phyloP scores from a whole-genome alignment of 2,888 invertebrate genomes.

The Anoplius nigerrimus region DNA sequence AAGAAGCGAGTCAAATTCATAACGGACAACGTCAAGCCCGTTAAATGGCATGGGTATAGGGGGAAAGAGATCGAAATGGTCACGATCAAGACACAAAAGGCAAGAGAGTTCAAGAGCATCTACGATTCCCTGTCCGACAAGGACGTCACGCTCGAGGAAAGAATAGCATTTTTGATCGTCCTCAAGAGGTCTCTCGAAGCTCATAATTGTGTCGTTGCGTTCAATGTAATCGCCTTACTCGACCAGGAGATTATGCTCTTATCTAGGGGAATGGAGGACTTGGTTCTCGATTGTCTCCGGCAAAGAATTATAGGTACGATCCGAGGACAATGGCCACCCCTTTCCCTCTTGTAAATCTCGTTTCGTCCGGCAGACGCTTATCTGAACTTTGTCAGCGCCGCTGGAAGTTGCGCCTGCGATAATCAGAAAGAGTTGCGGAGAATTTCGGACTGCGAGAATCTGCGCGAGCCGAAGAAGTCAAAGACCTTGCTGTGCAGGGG shows the following conservation, averaged over 20 bases:
- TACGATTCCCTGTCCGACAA: constrained; percentile 82
- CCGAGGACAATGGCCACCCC: background rate
- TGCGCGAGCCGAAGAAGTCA: constrained; percentile 55
- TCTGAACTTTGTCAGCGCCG: constrained; percentile 56
- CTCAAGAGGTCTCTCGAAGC: constrained; percentile 82
- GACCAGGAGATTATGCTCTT: constrained; percentile 85
- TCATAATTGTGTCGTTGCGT: constrained; percentile 78
- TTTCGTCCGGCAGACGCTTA: constrained; percentile 52
- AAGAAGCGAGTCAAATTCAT: constrained; percentile 81
- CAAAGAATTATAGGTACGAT: constrained; percentile 77
- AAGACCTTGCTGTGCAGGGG: constrained; percentile 60
- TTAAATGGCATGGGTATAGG: constrained; percentile 86
- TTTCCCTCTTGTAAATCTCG: background rate
- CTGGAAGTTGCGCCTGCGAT: constrained; percentile 62
- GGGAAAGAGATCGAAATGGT: constrained; percentile 86
- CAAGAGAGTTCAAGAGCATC: constrained; percentile 84
- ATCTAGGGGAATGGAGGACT: constrained; percentile 79
- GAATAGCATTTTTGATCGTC: constrained; percentile 83
- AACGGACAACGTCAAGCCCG: constrained; percentile 83
- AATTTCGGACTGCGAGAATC: constrained; percentile 47
- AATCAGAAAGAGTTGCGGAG: constrained; percentile 31
- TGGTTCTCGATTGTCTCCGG: constrained; percentile 81
- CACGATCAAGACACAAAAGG: constrained; percentile 87
- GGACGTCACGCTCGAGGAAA: constrained; percentile 79
- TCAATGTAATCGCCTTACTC: constrained; percentile 80